phyloP scores from a whole-genome alignment of 2,113 vertebrate species.

The Diadophis punctatus region DNA sequence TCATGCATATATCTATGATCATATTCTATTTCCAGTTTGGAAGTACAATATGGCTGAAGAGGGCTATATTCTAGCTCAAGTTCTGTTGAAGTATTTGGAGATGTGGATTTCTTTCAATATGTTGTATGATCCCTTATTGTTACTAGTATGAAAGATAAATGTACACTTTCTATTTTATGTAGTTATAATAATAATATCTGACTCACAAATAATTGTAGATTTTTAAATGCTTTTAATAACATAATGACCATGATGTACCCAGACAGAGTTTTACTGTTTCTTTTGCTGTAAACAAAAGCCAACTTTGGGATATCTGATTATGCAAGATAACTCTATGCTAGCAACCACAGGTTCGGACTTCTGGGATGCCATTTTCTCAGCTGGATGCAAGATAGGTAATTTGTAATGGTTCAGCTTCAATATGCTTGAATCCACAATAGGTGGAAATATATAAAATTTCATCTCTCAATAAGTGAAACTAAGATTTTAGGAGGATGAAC shows the following conservation, averaged over 20 bases:
- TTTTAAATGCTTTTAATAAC: slow-evolving; percentile 42
- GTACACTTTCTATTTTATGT: not conserved
- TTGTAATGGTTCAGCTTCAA: not conserved
- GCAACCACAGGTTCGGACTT: not conserved
- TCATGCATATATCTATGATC: too few species aligned
- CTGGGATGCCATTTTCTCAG: not conserved
- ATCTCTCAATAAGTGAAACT: not conserved
- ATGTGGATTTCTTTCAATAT: not conserved
- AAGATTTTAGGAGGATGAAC: not conserved
- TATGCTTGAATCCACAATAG: not conserved
- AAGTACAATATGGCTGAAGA: not conserved
- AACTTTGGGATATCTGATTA: not conserved
- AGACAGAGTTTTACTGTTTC: slow-evolving; percentile 6
- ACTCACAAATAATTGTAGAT: not conserved
- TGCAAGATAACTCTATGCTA: not conserved
- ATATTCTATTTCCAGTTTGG: not conserved
- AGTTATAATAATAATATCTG: slow-evolving; percentile 2
- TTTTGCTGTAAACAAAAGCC: not conserved
- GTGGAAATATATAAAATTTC: not conserved
- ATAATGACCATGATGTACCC: slow-evolving; percentile 26
- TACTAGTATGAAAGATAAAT: not conserved
- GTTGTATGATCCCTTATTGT: not conserved
- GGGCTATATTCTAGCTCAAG: not conserved
- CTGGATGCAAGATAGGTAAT: not conserved
- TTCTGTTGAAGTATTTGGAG: not conserved